phyloP scores from a whole-genome alignment of 2,888 invertebrate species.

The Eurytoma adleriae region DNA sequence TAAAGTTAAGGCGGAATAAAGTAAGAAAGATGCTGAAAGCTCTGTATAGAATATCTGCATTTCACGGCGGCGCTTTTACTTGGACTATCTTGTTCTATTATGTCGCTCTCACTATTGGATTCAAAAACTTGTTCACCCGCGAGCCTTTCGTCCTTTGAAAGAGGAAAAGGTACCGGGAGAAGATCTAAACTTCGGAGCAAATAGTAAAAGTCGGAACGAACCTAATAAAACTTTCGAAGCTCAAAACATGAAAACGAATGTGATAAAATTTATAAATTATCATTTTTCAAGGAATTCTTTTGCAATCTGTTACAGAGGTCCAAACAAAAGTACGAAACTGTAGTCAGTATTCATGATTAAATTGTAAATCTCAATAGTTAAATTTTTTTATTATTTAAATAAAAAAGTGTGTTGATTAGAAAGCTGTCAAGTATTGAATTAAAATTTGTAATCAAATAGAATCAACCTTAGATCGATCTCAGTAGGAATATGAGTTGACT shows the following conservation, averaged over 20 bases:
- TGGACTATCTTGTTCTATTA: slow-evolving; percentile 28
- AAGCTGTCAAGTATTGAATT: too few species aligned
- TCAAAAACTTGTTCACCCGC: slow-evolving; percentile 33
- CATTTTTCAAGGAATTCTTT: not conserved
- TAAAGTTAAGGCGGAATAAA: not conserved
- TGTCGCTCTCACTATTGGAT: slow-evolving; percentile 14
- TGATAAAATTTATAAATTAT: too few species aligned
- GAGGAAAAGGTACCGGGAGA: not conserved
- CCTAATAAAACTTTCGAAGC: slow-evolving; percentile 22
- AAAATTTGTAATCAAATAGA: too few species aligned
- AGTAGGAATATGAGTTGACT: too few species aligned
- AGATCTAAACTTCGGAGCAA: slow-evolving; percentile 8
- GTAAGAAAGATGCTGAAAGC: slow-evolving; percentile 35
- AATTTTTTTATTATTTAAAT: too few species aligned
- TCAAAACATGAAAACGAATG: too few species aligned
- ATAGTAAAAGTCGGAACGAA: slow-evolving; percentile 1
- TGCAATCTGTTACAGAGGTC: too few species aligned
- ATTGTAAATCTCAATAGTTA: too few species aligned
- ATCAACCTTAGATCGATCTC: too few species aligned
- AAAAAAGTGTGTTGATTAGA: too few species aligned
- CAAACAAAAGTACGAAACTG: too few species aligned
- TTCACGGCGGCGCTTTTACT: slow-evolving; percentile 14
- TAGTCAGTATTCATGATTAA: too few species aligned
- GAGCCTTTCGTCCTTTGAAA: not conserved
- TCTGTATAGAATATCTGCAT: slow-evolving; percentile 31